Conservation (phyloP, 2,888 invertebrate species). For the Euphydryas editha region DNA sequence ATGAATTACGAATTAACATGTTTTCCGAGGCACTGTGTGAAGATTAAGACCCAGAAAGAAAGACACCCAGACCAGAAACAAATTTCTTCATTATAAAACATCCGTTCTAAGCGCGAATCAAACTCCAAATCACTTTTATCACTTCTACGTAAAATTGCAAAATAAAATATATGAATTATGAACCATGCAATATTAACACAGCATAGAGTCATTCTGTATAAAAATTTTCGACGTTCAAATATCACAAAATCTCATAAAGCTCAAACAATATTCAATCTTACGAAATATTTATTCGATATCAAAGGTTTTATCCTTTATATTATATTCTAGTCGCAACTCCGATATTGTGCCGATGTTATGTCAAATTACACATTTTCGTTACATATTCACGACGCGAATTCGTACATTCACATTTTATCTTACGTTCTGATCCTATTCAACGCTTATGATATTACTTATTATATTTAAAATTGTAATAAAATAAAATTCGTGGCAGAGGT, state of each 20-base stretch:
- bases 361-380: conserved; percentile 11
- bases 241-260: not conserved
- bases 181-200: not conserved
- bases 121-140: too few relatives aligned
- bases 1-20: too few relatives aligned
- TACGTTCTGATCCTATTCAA: not conserved
- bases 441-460: not conserved
- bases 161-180: too few relatives aligned
- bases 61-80: too few relatives aligned
- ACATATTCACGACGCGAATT: conserved; percentile 2
- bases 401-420: not conserved
- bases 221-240: not conserved
- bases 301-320: not conserved
- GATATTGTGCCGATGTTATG: not conserved
- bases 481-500: too few relatives aligned
- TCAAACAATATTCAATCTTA: not conserved
- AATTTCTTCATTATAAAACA: too few relatives aligned
- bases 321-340: not conserved
- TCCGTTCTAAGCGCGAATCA: too few relatives aligned
- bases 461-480: too few relatives aligned
- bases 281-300: conserved; percentile 3
- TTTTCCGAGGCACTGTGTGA: too few relatives aligned
- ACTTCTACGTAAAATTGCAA: too few relatives aligned
- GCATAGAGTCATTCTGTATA: not conserved
- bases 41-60: too few relatives aligned